Evolutionary conservation across 2,797 vertebrate genomes (phyloP).

Genomic region (Enteromius argenteus): DNA sequence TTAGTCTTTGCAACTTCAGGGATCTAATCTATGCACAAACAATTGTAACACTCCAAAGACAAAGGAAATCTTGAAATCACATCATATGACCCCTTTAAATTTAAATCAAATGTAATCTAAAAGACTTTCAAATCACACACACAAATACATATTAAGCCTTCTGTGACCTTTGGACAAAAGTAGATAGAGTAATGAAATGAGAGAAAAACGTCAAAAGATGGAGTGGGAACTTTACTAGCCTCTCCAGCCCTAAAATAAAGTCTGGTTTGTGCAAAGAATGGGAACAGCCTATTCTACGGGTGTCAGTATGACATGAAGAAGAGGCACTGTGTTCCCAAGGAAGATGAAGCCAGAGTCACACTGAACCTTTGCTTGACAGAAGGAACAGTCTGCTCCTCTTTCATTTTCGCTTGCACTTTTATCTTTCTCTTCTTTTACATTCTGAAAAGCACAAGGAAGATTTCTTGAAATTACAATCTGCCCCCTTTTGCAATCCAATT

Average conservation of each 20-base stretch:
- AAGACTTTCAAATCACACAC: no score
- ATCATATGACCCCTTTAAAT: no score
- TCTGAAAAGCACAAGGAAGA: conserved; percentile 6
- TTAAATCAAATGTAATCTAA: no score
- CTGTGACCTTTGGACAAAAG: neutral
- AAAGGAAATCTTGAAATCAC: no score
- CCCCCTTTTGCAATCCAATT: conserved; percentile 20
- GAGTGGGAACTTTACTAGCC: conserved; percentile 34
- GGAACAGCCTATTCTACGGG: conserved; percentile 44
- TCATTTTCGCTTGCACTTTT: conserved; percentile 32
- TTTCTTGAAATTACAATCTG: conserved; percentile 47
- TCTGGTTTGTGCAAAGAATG: neutral
- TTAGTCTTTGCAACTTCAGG: no score
- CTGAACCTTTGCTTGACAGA: conserved; percentile 51
- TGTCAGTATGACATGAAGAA: conserved; percentile 55
- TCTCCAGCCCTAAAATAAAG: conserved; percentile 16
- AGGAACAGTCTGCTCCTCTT: conserved; percentile 49
- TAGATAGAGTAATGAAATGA: conserved; percentile 24
- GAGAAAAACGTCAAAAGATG: conserved; percentile 38
- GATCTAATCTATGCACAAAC: no score
- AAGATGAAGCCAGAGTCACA: conserved; percentile 51
- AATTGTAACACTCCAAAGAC: no score
- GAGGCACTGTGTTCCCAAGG: conserved; percentile 48
- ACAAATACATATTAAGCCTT: no score
- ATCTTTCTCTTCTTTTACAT: conserved; percentile 21